Evolutionary conservation across 2,113 vertebrate genomes (phyloP), one percentile per base, ranked within the genome.

Genomic region (Cairina moschata): DNA sequence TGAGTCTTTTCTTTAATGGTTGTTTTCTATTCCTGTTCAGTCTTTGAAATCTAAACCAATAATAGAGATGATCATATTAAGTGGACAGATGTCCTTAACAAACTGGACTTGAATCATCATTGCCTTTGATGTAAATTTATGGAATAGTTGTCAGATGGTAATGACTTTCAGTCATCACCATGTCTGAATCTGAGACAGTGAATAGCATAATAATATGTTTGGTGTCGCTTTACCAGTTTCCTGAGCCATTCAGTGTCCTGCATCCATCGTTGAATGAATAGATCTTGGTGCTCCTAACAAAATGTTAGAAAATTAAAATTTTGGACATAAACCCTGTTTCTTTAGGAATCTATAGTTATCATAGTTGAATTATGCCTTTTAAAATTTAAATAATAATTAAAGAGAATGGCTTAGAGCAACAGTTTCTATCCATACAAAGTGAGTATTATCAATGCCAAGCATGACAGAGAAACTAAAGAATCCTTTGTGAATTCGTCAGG

Each of bases 231-330:
- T 97, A 95, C 78, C 90, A 83, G 93, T 95, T 96, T 95, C 95
- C 90, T 94, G 90, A 97, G 90, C 91, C 95, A 74, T 88, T 90
- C 65, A 97, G 89, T 78, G 55, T 34, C 81, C 83, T 88, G 72
- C 96, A 97, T 97, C 94, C 94, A 80, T 95, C 95, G 94, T 95
- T 90, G 81, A 82, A 96, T 97, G 86, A 96, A 90, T 63, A 97
- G 91, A 97, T 96, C 92, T 95, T 59, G 38, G 93, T 96, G 87
- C 92, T 97, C 83, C 55, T 92, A 92, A 80, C 76, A 95, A 98
- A 97, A 97, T 85, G 89, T 91, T 97, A 97, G 95, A 97, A 97
- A 97, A 98, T 97, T 97, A 98, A 97, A 91, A 97, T 48, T 93
- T 90, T 34, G 62, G 83, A 65, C 34, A 88, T 83, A 96, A 97